Evolutionary conservation across 2,113 vertebrate genomes (phyloP), one percentile per base, ranked within the genome.

Genomic region (Anarrhichthys ocellatus): DNA sequence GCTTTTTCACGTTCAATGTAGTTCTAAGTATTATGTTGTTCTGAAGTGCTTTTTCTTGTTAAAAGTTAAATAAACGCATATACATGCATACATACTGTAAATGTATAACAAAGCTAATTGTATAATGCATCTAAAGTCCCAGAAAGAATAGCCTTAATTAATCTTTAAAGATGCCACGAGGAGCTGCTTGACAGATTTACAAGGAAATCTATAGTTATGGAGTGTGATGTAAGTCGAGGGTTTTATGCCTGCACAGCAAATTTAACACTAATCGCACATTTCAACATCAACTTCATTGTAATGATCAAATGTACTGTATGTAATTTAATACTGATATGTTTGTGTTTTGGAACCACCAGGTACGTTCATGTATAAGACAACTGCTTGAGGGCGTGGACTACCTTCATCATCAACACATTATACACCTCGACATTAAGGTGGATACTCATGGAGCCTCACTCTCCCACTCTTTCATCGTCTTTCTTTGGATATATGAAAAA

Each of bases 381-480:
- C 84, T 99, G 64, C 93, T 99, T 18, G 97, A 97, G 72, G 98
- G 98, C 14, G 70, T 99, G 80, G 88, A 92, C 82, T 99, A 98
- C 88, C 95, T 99, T 79, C 98, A 99, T 80, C 96, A 95, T 87
- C 95, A 93, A 65, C 95, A 91, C 3, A 95, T 99, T 81, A 91
- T 99, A 69, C 98, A 99, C 88, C 93, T 99, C 67, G 98, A 99
- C 82, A 96, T 99, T 80, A 99, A 99, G 97, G 98, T 96, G 76
- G 27, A 29, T 32, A 34, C 29, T 58, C 7, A 6, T 18, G 3
- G 0, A 44, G 22, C 0, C 20, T 22, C 29, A 24, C 0, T 17
- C 18, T 64, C 13, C 0, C 15, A 24, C 17, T 11, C 46, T 32
- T 78, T 40, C 22, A 48, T 67, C 3, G 11, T 66, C 17, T n/a